Percentiles rank a stretch among this genome's conserved stretches.
These are phyloP conservation scores for Glossophaga mutica DNA, from an alignment of 2,797 vertebrate species.

Conservation along the genomic window DNA sequence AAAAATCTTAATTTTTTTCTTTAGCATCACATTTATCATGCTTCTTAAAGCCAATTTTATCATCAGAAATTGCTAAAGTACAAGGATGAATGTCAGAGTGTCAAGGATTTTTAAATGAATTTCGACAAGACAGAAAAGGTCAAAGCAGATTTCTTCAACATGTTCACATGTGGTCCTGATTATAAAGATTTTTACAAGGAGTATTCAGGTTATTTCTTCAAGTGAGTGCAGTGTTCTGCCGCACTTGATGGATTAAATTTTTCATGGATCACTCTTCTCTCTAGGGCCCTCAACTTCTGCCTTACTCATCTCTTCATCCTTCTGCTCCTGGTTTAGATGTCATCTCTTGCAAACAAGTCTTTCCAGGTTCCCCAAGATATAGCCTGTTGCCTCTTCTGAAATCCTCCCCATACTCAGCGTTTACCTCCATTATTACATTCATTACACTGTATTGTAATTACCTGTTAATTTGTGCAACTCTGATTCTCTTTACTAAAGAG, in stretches of 20 bases:
- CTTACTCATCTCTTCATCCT: background rate
- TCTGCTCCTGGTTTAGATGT: background rate
- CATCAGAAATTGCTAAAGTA: slow-evolving; percentile 56
- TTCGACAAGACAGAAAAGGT: slow-evolving; percentile 74
- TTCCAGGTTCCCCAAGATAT: background rate
- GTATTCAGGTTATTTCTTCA: slow-evolving; percentile 60
- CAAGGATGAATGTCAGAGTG: slow-evolving; percentile 68
- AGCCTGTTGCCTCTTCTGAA: background rate
- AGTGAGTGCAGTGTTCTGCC: slow-evolving; percentile 38
- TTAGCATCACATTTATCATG: slow-evolving; percentile 48
- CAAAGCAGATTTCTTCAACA: slow-evolving; percentile 68
- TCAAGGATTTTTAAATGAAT: slow-evolving; percentile 62
- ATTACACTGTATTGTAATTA: background rate
- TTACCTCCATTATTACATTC: background rate
- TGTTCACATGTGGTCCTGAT: slow-evolving; percentile 69
- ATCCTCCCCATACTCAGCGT: background rate
- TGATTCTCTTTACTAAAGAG: background rate
- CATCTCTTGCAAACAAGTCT: background rate
- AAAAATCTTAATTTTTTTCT: slow-evolving; percentile 10
- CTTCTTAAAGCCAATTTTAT: slow-evolving; percentile 67
- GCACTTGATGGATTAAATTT: slow-evolving; percentile 51
- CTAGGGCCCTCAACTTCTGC: background rate
- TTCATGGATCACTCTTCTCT: background rate
- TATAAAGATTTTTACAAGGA: slow-evolving; percentile 70
- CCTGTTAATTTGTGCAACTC: background rate